Evolutionary conservation across 2,113 vertebrate genomes (phyloP), one percentile per base, ranked within the genome.

Genomic region (Larimichthys polyactis): DNA sequence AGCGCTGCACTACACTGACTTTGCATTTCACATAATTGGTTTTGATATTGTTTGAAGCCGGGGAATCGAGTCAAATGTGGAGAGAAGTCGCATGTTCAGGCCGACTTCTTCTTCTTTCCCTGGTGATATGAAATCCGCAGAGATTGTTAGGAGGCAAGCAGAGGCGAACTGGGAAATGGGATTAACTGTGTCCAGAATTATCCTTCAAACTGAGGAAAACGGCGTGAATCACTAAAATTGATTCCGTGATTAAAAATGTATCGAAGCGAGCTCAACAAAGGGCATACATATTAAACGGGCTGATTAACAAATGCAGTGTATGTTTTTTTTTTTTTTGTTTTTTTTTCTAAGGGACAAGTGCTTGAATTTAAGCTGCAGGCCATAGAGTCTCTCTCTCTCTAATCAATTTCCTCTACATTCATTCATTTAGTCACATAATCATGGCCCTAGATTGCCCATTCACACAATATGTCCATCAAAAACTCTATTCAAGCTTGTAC

Each of bases 381-480:
- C 17, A 4, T 19, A 59, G 8, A 44, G 57, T 76, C 22, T 66
- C 43, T 36, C 15, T 36, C 48, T 36, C 48, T 55, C 6, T 59
- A 49, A 71, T 77, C 70, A 58, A 44, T 81, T 59, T 79, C 27
- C 59, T 65, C 60, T 27, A 54, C 76, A 60, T 72, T 65, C 44
- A 63, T 73, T 82, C 14, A 79, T 63, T 81, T 60, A 70, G 29
- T 51, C 17, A 48, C 44, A 78, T 22, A 71, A 64, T 58, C 12
- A 32, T 66, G 54, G 22, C 14, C 48, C 49, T 64, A 24, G 43
- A 83, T 75, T 62, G 22, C 55, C 55, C 80, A 68, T 76, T 89
- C 82, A 85, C 71, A 48, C 63, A 79, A 66, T 19, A 48, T 29
- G 54, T 72, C 60, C 59, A 70, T 84, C 46, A 78, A 81, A 79